A percentile compares a stretch with the other conserved stretches of the same genome.
Conservation (phyloP, 2,888 invertebrate species). For the Fragum whitleyi region DNA sequence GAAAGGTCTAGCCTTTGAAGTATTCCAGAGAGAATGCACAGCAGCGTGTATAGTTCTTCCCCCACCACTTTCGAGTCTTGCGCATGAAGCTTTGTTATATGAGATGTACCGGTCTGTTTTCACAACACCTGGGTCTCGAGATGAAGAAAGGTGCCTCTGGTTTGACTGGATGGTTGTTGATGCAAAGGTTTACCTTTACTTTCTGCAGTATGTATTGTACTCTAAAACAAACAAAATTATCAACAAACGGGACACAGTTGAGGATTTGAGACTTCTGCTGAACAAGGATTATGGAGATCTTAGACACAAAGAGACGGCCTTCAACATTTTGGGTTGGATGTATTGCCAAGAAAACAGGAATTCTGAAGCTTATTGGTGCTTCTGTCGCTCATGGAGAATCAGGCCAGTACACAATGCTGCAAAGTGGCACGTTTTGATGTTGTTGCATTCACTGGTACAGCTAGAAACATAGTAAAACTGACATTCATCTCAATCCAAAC, state of each 20-base stretch:
- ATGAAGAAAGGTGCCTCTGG: background rate
- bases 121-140: background rate
- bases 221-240: background rate
- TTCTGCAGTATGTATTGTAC: constrained; percentile 21
- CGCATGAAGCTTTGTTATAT: background rate
- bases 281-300: background rate
- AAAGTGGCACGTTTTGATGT: constrained; percentile 2
- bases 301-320: constrained; percentile 28
- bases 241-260: background rate
- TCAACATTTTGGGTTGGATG: constrained; percentile 36
- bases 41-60: background rate
- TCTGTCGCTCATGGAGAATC: constrained; percentile 9
- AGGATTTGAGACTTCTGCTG: background rate
- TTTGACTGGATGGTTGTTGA: constrained; percentile 23
- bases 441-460: background rate
- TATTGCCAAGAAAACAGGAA: background rate
- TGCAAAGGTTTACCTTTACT: constrained; percentile 7
- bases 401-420: constrained; percentile 29
- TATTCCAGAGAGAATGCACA: background rate
- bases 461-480: too few relatives aligned
- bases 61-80: background rate
- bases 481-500: too few relatives aligned
- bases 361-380: background rate
- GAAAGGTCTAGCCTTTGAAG: background rate
- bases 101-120: constrained; percentile 19